phyloP scores from a whole-genome alignment of 2,113 vertebrate genomes.

The Lycocorax pyrrhopterus region DNA sequence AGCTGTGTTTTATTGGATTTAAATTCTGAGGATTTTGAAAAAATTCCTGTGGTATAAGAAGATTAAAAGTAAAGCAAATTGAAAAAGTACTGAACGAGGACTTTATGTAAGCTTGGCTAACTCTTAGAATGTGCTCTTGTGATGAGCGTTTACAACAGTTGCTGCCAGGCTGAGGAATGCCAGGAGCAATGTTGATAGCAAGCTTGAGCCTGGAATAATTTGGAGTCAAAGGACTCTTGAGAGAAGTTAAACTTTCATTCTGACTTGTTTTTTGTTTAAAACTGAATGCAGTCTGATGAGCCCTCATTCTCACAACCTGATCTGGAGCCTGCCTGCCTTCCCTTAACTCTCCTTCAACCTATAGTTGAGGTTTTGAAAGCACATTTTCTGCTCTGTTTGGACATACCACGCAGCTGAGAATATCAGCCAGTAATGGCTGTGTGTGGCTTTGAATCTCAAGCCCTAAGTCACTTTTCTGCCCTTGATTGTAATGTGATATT shows the following conservation, averaged over 20 bases:
- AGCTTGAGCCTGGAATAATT: neutral
- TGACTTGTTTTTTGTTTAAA: neutral
- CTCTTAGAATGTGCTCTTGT: neutral
- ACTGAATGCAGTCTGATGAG: neutral
- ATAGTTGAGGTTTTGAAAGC: neutral
- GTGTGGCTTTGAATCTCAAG: neutral
- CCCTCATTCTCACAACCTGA: neutral
- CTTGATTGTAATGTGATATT: neutral
- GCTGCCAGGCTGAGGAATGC: neutral
- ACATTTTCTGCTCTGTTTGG: neutral
- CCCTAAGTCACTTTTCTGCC: neutral
- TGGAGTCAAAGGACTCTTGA: neutral
- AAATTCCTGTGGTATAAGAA: constrained; percentile 13
- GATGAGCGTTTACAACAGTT: neutral
- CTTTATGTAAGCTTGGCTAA: neutral
- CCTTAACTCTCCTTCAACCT: neutral
- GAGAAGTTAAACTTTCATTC: neutral
- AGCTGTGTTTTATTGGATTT: constrained; percentile 15
- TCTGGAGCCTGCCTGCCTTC: neutral
- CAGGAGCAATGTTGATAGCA: neutral
- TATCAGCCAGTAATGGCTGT: neutral
- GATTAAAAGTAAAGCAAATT: constrained; percentile 48
- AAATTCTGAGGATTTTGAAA: neutral
- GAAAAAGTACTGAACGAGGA: neutral
- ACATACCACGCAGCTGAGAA: neutral